Evolutionary conservation across 2,888 invertebrate genomes (phyloP).

Genomic region (Agrochola circellaris): DNA sequence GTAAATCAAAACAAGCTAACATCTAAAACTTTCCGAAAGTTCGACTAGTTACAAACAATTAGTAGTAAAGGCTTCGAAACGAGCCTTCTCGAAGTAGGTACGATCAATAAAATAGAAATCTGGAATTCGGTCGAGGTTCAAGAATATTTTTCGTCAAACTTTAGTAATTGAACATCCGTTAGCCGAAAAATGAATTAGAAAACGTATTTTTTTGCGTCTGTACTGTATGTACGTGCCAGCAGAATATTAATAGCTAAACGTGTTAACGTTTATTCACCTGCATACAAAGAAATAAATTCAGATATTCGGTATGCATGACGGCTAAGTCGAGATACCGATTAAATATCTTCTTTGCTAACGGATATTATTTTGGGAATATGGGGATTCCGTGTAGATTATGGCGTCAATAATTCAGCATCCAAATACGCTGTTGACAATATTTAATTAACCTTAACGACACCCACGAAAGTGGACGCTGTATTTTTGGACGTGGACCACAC

Average conservation of each 20-base stretch:
- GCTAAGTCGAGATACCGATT: constrained; percentile 32
- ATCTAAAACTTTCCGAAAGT: constrained; percentile 49
- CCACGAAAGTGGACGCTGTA: constrained; percentile 50
- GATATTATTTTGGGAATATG: constrained; percentile 28
- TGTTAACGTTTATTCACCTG: constrained; percentile 39
- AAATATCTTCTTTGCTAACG: constrained; percentile 1
- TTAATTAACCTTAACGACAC: constrained; percentile 51
- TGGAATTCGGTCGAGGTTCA: constrained; percentile 39
- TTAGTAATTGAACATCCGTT: constrained; percentile 47
- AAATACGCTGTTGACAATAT: constrained; percentile 46
- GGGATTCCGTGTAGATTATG: constrained; percentile 21
- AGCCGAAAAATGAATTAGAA: constrained; percentile 53
- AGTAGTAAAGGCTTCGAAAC: constrained; percentile 40
- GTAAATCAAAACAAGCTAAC: constrained; percentile 49
- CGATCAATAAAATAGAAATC: constrained; percentile 52
- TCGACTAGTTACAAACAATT: constrained; percentile 46
- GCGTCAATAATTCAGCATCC: constrained; percentile 19
- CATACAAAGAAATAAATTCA: constrained; percentile 46
- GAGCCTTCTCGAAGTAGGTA: constrained; percentile 27
- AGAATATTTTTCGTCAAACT: constrained; percentile 48
- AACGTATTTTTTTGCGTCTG: constrained; percentile 43
- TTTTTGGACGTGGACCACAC: constrained; percentile 44
- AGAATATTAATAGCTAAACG: constrained; percentile 48
- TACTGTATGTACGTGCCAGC: constrained; percentile 27
- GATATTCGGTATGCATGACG: constrained; percentile 35